Conservation (phyloP, 2,113 vertebrate species). For the Calonectris borealis region DNA sequence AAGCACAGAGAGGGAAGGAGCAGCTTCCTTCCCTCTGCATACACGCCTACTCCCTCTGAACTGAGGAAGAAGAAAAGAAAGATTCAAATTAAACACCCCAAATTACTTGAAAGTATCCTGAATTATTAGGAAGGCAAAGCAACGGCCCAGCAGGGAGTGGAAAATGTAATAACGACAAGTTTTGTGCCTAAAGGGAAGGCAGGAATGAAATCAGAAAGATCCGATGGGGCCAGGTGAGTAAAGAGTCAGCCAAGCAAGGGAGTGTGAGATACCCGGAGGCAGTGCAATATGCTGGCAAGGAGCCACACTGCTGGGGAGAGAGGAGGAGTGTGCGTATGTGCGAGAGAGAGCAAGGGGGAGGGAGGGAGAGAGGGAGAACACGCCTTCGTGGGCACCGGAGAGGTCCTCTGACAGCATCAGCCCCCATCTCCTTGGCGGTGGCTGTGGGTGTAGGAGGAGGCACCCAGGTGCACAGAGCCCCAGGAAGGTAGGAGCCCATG, state of each 20-base stretch:
- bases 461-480: neutral
- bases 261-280: conserved; percentile 17
- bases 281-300: conserved; percentile 4
- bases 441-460: neutral
- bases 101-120: conserved; percentile 24
- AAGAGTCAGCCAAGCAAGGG: conserved; percentile 57
- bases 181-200: conserved; percentile 46
- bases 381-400: neutral
- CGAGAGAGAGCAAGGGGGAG: neutral
- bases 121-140: conserved; percentile 30
- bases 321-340: neutral
- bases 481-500: neutral
- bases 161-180: conserved; percentile 42
- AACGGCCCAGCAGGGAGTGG: neutral
- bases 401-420: neutral
- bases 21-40: neutral
- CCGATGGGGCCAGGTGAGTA: conserved; percentile 45
- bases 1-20: neutral
- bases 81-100: neutral
- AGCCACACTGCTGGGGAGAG: neutral
- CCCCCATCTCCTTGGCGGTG: neutral
- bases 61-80: neutral
- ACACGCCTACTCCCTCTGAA: neutral
- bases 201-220: conserved; percentile 53
- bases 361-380: neutral